Conservation (phyloP, 2,113 vertebrate species). For the Mastomys coucha region DNA sequence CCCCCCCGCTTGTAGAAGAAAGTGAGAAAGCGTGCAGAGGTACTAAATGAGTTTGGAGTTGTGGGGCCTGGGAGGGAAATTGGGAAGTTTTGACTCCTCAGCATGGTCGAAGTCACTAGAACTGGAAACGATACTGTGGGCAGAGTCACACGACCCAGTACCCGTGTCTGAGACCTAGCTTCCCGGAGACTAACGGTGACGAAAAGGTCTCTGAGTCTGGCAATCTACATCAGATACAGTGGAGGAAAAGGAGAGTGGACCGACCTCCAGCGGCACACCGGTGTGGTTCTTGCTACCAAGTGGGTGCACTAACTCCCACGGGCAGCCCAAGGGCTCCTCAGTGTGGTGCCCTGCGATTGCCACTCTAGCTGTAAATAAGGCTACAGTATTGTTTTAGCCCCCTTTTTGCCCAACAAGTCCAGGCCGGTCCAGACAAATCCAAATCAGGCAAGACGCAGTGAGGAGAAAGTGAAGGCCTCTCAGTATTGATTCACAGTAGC, state of each 20-base stretch:
- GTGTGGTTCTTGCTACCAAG: neutral
- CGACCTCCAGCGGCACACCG: accelerated
- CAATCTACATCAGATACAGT: accelerated
- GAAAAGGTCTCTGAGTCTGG: neutral
- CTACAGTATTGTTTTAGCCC: neutral
- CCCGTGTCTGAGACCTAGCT: neutral
- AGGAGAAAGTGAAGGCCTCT: neutral
- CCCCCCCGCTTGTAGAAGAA: neutral
- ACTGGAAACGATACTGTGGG: accelerated
- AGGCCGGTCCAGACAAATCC: neutral
- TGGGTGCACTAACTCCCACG: accelerated
- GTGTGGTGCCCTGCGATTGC: accelerated
- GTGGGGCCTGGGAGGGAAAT: neutral
- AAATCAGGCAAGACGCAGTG: accelerated
- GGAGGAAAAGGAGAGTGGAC: too few species aligned
- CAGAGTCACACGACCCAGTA: accelerated
- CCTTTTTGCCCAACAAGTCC: neutral
- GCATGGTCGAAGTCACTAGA: neutral
- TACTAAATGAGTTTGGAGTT: neutral
- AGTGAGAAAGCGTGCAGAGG: neutral
- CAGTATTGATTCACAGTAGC: neutral
- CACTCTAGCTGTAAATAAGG: neutral
- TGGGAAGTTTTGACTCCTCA: neutral
- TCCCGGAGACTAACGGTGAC: accelerated
- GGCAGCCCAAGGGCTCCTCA: accelerated